A percentile compares a stretch with the other conserved stretches of the same genome.
phyloP scores from a whole-genome alignment of 1,140 invertebrate species.

The Ganaspis sp. region DNA sequence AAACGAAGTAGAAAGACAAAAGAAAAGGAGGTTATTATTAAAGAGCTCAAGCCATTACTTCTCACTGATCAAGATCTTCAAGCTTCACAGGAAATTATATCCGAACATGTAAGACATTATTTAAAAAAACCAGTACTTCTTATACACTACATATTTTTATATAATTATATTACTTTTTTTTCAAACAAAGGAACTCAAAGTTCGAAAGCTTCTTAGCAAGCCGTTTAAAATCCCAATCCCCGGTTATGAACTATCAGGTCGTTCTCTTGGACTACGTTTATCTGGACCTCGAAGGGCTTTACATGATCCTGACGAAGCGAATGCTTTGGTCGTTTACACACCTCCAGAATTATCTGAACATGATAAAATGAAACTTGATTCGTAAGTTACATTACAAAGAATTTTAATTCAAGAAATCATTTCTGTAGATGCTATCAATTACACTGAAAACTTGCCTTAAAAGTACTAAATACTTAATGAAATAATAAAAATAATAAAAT shows the following conservation, averaged over 20 bases:
- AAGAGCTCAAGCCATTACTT: slow-evolving; percentile 62
- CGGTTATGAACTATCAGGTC: slow-evolving; percentile 88
- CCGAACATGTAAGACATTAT: slow-evolving; percentile 71
- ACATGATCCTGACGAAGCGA: slow-evolving; percentile 95
- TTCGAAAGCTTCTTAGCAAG: slow-evolving; percentile 88
- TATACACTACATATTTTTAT: slow-evolving; percentile 29
- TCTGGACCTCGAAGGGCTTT: slow-evolving; percentile 84
- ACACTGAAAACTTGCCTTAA: too few relatives aligned
- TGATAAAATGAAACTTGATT: slow-evolving; percentile 87
- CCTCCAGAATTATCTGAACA: slow-evolving; percentile 90
- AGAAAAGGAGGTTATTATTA: slow-evolving; percentile 61
- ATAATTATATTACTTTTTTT: slow-evolving; percentile 39
- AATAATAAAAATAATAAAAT: too few relatives aligned
- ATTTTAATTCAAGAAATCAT: too few relatives aligned
- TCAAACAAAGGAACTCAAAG: slow-evolving; percentile 83
- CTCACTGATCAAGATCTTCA: slow-evolving; percentile 66
- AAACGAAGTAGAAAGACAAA: slow-evolving; percentile 62
- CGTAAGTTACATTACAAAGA: slow-evolving; percentile 74
- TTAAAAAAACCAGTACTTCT: slow-evolving; percentile 38
- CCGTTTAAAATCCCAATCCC: slow-evolving; percentile 97
- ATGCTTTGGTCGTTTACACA: slow-evolving; percentile 92
- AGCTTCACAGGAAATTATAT: slow-evolving; percentile 63
- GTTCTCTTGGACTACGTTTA: slow-evolving; percentile 85
- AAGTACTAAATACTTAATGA: too few relatives aligned
- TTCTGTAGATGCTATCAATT: too few relatives aligned